These are phyloP conservation scores for Periplaneta americana DNA, from an alignment of 1,140 invertebrate species.

Conservation along the genomic window DNA sequence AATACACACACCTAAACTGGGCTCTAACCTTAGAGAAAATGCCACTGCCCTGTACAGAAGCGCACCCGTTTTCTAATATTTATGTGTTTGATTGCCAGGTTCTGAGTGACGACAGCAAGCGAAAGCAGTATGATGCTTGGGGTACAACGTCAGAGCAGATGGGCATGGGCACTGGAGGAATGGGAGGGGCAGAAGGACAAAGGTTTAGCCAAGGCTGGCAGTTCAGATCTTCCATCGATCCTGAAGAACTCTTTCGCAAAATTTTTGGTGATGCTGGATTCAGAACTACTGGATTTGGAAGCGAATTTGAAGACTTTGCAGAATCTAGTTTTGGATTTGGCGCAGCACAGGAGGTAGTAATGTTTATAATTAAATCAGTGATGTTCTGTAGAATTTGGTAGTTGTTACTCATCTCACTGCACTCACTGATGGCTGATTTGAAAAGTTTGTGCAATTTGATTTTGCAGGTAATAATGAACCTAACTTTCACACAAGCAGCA, in stretches of 20 bases:
- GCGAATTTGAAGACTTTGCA: constrained; percentile 65
- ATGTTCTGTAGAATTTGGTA: not conserved
- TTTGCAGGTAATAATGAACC: constrained; percentile 72
- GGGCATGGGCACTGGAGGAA: constrained; percentile 41
- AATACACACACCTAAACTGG: no score
- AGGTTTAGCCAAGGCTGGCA: constrained; percentile 59
- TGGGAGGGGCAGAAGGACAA: constrained; percentile 47
- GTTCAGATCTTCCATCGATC: constrained; percentile 84
- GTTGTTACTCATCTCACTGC: not conserved
- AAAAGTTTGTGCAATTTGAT: not conserved
- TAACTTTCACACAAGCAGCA: constrained; percentile 94
- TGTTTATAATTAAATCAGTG: not conserved
- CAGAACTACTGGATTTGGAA: constrained; percentile 28
- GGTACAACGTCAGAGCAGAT: constrained; percentile 84
- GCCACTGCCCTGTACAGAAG: no score
- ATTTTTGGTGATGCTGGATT: constrained; percentile 80
- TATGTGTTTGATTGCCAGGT: constrained; percentile 57
- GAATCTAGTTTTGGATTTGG: constrained; percentile 87
- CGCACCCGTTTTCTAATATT: no score
- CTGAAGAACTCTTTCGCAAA: constrained; percentile 92
- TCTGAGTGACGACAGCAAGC: constrained; percentile 85
- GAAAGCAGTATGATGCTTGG: constrained; percentile 91
- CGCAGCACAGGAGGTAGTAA: constrained; percentile 75
- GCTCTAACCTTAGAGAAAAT: no score
- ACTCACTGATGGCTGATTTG: not conserved